These are phyloP conservation scores for Dasysyrphus tricinctus DNA, from an alignment of 2,888 invertebrate species.

Conservation along the genomic window DNA sequence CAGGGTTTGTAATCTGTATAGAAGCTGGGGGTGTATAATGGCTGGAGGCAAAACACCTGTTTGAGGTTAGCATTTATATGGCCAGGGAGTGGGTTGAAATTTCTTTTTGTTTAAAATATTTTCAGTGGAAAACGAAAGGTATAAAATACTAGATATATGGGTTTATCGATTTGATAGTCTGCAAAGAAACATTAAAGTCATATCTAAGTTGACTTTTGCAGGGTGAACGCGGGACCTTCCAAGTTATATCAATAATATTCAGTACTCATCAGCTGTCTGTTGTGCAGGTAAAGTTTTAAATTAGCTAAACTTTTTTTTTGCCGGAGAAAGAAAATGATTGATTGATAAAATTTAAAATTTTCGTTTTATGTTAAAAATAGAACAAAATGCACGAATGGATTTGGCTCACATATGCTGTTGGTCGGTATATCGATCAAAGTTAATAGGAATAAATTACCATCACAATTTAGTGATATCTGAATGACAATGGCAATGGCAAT, in stretches of 20 bases:
- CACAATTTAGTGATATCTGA: background rate
- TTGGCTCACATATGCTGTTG: background rate
- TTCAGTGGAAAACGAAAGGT: background rate
- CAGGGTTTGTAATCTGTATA: background rate
- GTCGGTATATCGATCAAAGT: background rate
- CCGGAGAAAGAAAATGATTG: conserved; percentile 9
- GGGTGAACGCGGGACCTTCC: background rate
- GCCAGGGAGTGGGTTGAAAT: background rate
- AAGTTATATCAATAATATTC: conserved; percentile 5
- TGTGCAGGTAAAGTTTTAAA: background rate
- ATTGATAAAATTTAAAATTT: conserved; percentile 20
- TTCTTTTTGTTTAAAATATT: background rate
- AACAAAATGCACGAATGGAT: background rate
- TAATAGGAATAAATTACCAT: background rate
- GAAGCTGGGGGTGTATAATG: background rate
- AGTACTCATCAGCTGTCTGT: background rate
- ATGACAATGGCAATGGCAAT: background rate
- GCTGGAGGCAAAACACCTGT: conserved; percentile 6
- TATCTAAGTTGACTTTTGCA: background rate
- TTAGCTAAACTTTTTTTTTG: background rate
- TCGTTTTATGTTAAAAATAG: conserved; percentile 18
- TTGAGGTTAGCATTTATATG: conserved; percentile 1
- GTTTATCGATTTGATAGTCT: conserved; percentile 5
- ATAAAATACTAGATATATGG: background rate
- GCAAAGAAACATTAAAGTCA: background rate